Base-by-base conservation (phyloP, 2,888 invertebrate species). In the Lasioglossum vierecki region DNA sequence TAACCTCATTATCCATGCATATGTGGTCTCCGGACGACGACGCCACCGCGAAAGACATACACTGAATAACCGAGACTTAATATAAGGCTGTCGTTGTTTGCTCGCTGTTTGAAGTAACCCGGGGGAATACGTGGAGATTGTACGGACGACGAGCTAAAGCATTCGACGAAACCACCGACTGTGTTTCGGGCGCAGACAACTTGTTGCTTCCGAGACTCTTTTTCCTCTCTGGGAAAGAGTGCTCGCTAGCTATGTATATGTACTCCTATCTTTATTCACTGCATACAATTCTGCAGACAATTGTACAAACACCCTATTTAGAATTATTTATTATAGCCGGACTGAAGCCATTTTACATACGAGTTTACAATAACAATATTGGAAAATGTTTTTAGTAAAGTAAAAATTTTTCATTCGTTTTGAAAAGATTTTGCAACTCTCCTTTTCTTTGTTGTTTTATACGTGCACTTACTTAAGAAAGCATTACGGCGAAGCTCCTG, bases 1-100 rank as follows among this genome's bases (percentile, higher is more conserved):
- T 84, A 84, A 84, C 84, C 83, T 84, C 78, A 68, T 85, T 85
- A 76, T 15, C 72, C 83, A 85, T 83, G 83, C 84, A 76, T 80
- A 76, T 41, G 79, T 70, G 60, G 41, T 80, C 60, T 49, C 46
- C 63, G 53, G 30, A 60, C 66, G 68, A 39, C 70, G 63, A 74
- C 82, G 74, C 82, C 68, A 77, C 74, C 70, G 71, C 46, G 63
- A 71, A 78, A 75, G 82, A 71, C 83, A 39, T 53, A 70, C 49
- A 9, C 30, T 41, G 84, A 83, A 84, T 83, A 79, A 79, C 22
- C 71, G 53, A 44, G 46, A 18, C 57, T 74, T 35, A 15, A 63
- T 63, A 82, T 49, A 83, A 79, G 46, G 71, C 53, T 71, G 71
- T 13, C 79, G 79, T 83, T 83, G 75, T 84, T 84, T 76, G 30